phyloP scores from a whole-genome alignment of 30 jellyfish, hydroid and myxozoan species.

The Cassiopea andromeda region DNA sequence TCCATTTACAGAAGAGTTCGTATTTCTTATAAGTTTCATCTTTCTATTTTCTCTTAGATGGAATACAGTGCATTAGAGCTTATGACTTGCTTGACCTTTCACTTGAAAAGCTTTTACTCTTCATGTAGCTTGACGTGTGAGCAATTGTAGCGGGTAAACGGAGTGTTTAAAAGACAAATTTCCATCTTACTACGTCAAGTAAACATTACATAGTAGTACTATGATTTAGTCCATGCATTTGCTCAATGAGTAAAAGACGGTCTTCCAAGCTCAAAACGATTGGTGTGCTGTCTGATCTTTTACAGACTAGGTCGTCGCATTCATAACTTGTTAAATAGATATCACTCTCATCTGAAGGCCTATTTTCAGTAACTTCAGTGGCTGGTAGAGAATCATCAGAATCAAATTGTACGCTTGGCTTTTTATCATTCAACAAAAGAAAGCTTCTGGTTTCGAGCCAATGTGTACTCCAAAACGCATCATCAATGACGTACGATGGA shows the following conservation, averaged over 20 bases:
- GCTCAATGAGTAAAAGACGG: slow-evolving; percentile 36
- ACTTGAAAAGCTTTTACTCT: too few relatives aligned
- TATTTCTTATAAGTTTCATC: too few relatives aligned
- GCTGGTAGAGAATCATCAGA: neutral
- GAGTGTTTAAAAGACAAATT: too few relatives aligned
- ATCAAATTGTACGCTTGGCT: neutral
- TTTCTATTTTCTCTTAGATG: too few relatives aligned
- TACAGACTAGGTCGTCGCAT: neutral
- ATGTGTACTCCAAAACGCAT: slow-evolving; percentile 51
- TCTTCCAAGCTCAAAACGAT: slow-evolving; percentile 45
- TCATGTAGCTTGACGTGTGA: too few relatives aligned
- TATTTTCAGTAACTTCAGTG: neutral
- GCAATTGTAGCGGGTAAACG: too few relatives aligned
- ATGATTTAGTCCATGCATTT: slow-evolving; percentile 39
- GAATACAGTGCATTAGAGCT: too few relatives aligned
- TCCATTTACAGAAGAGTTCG: too few relatives aligned
- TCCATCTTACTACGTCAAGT: neutral
- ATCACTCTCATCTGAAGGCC: neutral
- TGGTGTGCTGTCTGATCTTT: slow-evolving; percentile 3
- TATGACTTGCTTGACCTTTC: too few relatives aligned
- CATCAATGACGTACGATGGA: slow-evolving; percentile 2
- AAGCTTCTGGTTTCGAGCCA: slow-evolving; percentile 35
- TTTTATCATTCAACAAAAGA: neutral
- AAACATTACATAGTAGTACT: neutral
- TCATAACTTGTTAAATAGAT: neutral